phyloP scores from a whole-genome alignment of 2,797 vertebrate genomes.

The Linurgus olivaceus region DNA sequence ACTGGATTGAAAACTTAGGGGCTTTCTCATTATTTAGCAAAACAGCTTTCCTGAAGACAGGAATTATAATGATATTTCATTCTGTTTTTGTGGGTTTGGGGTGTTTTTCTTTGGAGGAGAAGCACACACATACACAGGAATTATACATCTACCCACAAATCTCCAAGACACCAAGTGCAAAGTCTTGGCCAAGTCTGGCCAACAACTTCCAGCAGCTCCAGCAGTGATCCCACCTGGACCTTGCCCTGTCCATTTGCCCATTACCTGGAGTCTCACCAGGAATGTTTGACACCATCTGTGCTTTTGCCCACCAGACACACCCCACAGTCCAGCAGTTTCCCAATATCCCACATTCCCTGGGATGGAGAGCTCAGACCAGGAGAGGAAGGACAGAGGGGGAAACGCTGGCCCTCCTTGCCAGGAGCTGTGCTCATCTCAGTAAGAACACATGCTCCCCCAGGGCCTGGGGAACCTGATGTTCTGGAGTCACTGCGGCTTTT shows the following conservation, averaged over 20 bases:
- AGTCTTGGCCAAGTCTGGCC: background rate
- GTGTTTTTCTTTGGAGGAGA: background rate
- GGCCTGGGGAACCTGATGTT: background rate
- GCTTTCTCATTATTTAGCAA: background rate
- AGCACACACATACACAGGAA: accelerated
- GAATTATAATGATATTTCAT: background rate
- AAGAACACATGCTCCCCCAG: accelerated
- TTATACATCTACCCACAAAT: background rate
- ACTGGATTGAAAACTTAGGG: background rate
- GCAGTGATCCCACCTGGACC: background rate
- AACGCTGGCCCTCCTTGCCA: accelerated
- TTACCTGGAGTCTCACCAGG: background rate
- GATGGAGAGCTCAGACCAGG: accelerated
- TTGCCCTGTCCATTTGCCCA: accelerated
- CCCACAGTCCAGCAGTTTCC: accelerated
- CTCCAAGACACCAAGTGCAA: background rate
- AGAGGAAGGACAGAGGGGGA: background rate
- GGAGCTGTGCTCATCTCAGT: background rate
- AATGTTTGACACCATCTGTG: background rate
- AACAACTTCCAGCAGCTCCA: background rate
- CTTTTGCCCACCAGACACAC: background rate
- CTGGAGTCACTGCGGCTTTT: background rate
- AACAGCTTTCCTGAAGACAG: background rate
- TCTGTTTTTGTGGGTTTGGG: background rate
- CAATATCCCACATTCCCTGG: accelerated